These are phyloP conservation scores for Casuarius casuarius DNA, from an alignment of 2,113 vertebrate species.

Conservation along the genomic window DNA sequence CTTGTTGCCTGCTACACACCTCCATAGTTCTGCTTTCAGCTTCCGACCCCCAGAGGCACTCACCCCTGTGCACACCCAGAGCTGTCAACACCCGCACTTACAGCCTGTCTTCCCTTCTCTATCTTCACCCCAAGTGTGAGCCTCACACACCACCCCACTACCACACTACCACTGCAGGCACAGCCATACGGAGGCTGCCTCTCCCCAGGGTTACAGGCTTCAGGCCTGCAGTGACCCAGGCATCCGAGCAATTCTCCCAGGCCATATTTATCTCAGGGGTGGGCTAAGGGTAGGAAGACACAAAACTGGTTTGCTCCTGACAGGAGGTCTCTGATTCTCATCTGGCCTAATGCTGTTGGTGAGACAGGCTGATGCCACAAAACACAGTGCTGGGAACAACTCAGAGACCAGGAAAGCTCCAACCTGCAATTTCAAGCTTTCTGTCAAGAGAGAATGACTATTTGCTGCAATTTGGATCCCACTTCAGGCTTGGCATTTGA, in stretches of 20 bases:
- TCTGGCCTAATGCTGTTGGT: neutral
- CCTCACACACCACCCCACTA: neutral
- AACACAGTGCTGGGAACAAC: neutral
- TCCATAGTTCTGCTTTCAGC: neutral
- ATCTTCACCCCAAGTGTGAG: neutral
- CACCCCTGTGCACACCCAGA: no score
- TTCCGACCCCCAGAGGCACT: neutral
- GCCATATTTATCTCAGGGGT: neutral
- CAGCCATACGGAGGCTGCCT: neutral
- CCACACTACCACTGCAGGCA: neutral
- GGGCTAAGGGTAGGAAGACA: neutral
- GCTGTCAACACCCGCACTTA: fast-evolving
- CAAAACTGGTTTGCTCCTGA: neutral
- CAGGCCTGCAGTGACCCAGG: neutral
- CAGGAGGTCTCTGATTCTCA: neutral
- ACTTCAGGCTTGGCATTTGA: neutral
- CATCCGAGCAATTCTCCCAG: neutral
- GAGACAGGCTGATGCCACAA: neutral
- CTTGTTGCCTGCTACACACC: neutral
- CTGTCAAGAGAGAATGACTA: neutral
- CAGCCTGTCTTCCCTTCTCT: neutral
- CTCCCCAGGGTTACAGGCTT: neutral
- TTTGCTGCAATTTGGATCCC: neutral
- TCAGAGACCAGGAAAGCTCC: neutral
- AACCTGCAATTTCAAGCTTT: neutral